Base-by-base conservation (phyloP, 2,113 vertebrate genomes). In the Pungitius pungitius region DNA sequence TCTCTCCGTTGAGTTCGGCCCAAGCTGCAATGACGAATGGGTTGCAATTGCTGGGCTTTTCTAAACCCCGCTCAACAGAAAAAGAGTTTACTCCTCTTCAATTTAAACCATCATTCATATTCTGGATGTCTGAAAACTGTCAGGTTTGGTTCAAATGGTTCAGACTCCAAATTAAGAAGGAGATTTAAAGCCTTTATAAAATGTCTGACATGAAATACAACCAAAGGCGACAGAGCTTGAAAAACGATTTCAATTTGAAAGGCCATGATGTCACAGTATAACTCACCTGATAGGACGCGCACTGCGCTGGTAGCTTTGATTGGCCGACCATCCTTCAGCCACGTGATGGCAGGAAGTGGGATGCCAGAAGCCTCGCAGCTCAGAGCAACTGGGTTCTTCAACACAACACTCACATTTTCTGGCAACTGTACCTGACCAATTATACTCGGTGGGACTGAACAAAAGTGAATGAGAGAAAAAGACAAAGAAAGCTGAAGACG, bases 291-390 rank as follows among this genome's bases (percentile, higher is more conserved):
- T 57, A 99, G 94, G 66, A 97, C 88, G 61, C 90, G 94, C 64
- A 95, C 68, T 0, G 95, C 94, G 69, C 76, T 89, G 33, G 93
- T 93, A 0, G 87, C 77, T 86, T 78, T 93, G 81, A 99, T 70
- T 1, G 95, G 95, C 75, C 76, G 92, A 0, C 95, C 94, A 0
- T 97, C 93, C 88, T 96, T 99, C 14, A 97, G 90, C 98, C 98
- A 99, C 0, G 92, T 94, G 82, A 97, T 93, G 8, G 93, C 84
- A 20, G 98, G 98, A 60, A 96, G 90, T 6, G 98, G 98, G 67
- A 99, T 96, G 27, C 97, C 98, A 0, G 96, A 96, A 7, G 94
- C 95, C 89, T 99, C 97, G 43, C 97, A 99, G 57, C 83, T 93
- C 64, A 99, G 87, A 27, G 94, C 95, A 17, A 96, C 81, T 0